Conservation (phyloP, 1,140 invertebrate genomes). For the Diprion similis region DNA sequence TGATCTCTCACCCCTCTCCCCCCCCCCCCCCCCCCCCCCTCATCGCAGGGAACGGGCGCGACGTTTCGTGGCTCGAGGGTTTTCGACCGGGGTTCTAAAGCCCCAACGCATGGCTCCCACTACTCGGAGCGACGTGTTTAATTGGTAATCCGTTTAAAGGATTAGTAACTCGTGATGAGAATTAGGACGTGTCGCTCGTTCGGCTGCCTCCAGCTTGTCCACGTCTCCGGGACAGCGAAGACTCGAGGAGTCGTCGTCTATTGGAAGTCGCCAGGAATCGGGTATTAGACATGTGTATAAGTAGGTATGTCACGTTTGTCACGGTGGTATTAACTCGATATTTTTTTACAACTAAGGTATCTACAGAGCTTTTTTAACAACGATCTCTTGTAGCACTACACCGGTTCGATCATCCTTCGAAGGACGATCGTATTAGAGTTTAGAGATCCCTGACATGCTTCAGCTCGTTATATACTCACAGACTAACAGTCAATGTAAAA, state of each 20-base stretch:
- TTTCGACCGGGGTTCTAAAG: not conserved
- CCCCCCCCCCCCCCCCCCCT: too few species aligned
- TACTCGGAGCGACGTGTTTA: conserved; percentile 49
- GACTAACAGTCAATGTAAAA: too few species aligned
- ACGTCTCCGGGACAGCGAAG: conserved; percentile 43
- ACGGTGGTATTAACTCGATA: not conserved
- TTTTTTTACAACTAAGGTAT: too few species aligned
- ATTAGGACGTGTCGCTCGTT: conserved; percentile 52
- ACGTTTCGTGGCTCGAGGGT: not conserved
- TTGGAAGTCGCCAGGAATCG: not conserved
- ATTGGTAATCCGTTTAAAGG: conserved; percentile 63
- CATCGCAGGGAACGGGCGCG: not conserved
- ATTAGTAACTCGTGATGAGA: conserved; percentile 57
- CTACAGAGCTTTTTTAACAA: not conserved
- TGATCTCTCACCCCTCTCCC: not conserved
- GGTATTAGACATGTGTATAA: not conserved
- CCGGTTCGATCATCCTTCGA: too few species aligned
- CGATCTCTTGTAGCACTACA: not conserved
- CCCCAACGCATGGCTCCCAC: conserved; percentile 8
- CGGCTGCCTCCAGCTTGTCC: conserved; percentile 48
- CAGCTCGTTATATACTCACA: too few species aligned
- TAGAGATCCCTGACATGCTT: too few species aligned
- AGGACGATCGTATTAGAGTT: too few species aligned
- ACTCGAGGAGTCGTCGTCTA: too few species aligned
- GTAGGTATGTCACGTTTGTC: not conserved